Conservation (phyloP, 2,113 vertebrate genomes). For the Ibidorhyncha struthersii region DNA sequence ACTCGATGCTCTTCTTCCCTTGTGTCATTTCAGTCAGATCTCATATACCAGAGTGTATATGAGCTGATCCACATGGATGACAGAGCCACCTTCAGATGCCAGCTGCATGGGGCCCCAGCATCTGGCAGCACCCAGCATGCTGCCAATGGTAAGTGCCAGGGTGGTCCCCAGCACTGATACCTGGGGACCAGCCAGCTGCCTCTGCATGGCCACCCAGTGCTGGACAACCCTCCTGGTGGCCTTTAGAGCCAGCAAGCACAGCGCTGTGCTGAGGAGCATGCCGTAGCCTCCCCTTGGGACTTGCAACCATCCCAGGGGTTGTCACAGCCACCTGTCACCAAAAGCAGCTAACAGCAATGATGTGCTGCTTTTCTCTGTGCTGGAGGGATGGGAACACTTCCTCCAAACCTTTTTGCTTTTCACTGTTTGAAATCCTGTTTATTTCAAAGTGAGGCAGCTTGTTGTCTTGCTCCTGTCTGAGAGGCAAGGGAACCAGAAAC, state of each 20-base stretch:
- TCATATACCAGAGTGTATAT: conserved; percentile 16
- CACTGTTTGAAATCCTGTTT: background rate
- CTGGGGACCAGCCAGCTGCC: fast-evolving
- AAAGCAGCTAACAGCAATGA: background rate
- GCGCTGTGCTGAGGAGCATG: background rate
- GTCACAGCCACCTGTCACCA: background rate
- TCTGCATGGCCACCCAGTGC: background rate
- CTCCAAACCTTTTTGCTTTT: background rate
- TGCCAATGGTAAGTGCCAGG: background rate
- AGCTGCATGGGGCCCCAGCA: background rate
- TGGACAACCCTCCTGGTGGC: background rate
- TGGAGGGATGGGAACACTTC: background rate
- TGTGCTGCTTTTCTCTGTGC: background rate
- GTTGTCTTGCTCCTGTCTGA: background rate
- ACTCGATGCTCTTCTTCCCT: background rate
- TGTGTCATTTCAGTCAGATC: background rate
- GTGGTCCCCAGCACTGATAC: fast-evolving
- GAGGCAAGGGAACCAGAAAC: background rate
- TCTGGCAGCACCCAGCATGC: background rate
- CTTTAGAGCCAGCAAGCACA: too few relatives aligned
- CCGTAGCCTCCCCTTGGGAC: background rate
- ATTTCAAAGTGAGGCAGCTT: background rate
- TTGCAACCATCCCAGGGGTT: background rate
- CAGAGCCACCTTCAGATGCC: background rate
- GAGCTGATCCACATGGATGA: background rate